A percentile compares a stretch with the other conserved stretches of the same genome.
Conservation (phyloP, 2,888 invertebrate genomes). For the Griposia aprilina region DNA sequence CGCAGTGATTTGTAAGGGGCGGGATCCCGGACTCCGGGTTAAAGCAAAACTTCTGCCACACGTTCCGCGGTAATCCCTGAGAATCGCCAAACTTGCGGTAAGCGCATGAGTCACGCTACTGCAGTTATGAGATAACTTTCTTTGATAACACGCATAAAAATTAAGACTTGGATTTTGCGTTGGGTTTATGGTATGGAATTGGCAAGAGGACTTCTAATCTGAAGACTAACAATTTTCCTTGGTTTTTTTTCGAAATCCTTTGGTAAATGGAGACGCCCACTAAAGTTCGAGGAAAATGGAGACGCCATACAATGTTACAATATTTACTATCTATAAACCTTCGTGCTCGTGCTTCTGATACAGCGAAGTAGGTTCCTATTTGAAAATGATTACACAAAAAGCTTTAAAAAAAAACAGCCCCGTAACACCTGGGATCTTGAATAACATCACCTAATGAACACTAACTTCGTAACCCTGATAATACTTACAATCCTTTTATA, state of each 20-base stretch:
- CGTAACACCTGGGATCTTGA: neutral
- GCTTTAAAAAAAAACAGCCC: too few species aligned
- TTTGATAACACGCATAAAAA: slow-evolving; percentile 69
- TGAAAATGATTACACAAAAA: too few species aligned
- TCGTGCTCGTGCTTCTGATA: too few species aligned
- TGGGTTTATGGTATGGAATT: slow-evolving; percentile 19
- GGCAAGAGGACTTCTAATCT: neutral
- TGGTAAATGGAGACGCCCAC: too few species aligned
- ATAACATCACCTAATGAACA: neutral
- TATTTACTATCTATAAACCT: too few species aligned
- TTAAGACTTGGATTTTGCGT: slow-evolving; percentile 56
- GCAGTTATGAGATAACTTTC: slow-evolving; percentile 74
- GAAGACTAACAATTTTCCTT: neutral
- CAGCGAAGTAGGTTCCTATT: too few species aligned
- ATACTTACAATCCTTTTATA: slow-evolving; percentile 1
- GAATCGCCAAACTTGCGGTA: slow-evolving; percentile 68
- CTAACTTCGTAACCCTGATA: slow-evolving; percentile 5
- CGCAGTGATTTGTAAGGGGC: slow-evolving; percentile 59
- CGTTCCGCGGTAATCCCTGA: slow-evolving; percentile 63
- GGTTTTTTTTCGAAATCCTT: too few species aligned
- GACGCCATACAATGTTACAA: too few species aligned
- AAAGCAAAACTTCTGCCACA: slow-evolving; percentile 56
- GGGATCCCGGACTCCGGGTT: slow-evolving; percentile 36
- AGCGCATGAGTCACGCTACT: slow-evolving; percentile 65
- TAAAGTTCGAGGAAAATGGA: too few species aligned